phyloP scores from a whole-genome alignment of 2,797 vertebrate genomes.

The Anabas testudineus region DNA sequence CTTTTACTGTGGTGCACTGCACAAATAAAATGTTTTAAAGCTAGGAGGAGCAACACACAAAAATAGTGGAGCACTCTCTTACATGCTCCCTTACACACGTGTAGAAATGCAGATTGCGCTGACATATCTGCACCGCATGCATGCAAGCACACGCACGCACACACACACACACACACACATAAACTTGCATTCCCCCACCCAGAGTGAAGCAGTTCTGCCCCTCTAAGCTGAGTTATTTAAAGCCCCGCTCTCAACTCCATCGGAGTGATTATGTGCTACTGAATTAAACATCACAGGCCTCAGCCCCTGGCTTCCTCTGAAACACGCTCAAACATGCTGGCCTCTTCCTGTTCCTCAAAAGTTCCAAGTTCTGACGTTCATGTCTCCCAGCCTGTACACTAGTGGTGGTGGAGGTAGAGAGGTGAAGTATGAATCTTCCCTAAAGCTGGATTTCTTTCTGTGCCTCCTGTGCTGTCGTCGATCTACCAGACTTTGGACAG shows the following conservation, averaged over 20 bases:
- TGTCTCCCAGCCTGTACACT: constrained; percentile 67
- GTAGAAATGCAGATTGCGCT: constrained; percentile 64
- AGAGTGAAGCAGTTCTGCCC: constrained; percentile 82
- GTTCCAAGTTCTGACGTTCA: constrained; percentile 78
- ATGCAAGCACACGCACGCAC: constrained; percentile 44
- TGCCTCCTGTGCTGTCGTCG: constrained; percentile 32
- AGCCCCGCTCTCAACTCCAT: constrained; percentile 85
- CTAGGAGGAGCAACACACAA: constrained; percentile 60
- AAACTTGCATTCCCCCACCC: constrained; percentile 71
- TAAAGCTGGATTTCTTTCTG: constrained; percentile 61
- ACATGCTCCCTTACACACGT: constrained; percentile 55
- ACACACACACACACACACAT: constrained; percentile 25
- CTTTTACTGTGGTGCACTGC: constrained; percentile 67
- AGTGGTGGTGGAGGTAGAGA: constrained; percentile 72
- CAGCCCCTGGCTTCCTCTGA: constrained; percentile 85
- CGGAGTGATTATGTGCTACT: constrained; percentile 88
- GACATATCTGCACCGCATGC: constrained; percentile 67
- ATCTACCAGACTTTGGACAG: constrained; percentile 48
- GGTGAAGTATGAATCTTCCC: constrained; percentile 65
- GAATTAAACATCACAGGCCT: constrained; percentile 90
- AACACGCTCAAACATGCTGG: constrained; percentile 81
- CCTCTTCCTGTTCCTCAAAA: constrained; percentile 86
- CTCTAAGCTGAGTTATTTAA: constrained; percentile 89
- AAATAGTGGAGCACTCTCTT: constrained; percentile 69
- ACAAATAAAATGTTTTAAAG: constrained; percentile 76